Evolutionary conservation across 2,113 vertebrate species (phyloP).

Genomic region (Erythrocebus patas): DNA sequence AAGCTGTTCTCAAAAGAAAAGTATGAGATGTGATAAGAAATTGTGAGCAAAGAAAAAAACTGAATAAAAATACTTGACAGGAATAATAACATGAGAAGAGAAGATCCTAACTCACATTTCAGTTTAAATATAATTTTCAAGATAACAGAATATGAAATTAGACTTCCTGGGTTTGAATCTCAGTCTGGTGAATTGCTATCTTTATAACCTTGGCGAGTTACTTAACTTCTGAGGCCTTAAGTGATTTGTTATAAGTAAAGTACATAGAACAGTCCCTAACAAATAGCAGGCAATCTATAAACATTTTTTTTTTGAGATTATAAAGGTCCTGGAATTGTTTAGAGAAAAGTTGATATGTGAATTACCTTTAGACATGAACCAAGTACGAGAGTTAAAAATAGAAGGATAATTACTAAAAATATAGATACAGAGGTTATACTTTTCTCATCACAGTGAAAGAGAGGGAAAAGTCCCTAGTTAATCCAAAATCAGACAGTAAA

Average conservation of each 20-base stretch:
- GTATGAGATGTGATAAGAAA: background rate
- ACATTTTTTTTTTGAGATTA: background rate
- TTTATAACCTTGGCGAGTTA: background rate
- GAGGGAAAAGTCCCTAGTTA: background rate
- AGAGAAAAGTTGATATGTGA: background rate
- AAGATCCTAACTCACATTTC: background rate
- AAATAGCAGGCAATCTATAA: background rate
- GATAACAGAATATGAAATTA: background rate
- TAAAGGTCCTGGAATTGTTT: background rate
- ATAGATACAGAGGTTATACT: background rate
- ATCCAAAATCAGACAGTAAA: background rate
- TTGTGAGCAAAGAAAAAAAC: background rate
- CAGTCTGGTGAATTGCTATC: background rate
- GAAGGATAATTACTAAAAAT: background rate
- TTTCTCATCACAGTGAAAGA: background rate
- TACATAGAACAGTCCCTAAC: background rate
- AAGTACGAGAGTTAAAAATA: background rate
- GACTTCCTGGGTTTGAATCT: background rate
- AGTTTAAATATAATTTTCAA: background rate
- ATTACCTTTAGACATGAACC: background rate
- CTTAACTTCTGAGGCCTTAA: background rate
- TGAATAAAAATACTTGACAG: background rate
- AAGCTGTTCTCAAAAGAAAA: constrained; percentile 14
- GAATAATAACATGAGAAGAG: background rate
- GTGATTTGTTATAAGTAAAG: background rate